These are phyloP conservation scores for Varecia variegata DNA, from an alignment of 2,797 vertebrate genomes.

Conservation along the genomic window DNA sequence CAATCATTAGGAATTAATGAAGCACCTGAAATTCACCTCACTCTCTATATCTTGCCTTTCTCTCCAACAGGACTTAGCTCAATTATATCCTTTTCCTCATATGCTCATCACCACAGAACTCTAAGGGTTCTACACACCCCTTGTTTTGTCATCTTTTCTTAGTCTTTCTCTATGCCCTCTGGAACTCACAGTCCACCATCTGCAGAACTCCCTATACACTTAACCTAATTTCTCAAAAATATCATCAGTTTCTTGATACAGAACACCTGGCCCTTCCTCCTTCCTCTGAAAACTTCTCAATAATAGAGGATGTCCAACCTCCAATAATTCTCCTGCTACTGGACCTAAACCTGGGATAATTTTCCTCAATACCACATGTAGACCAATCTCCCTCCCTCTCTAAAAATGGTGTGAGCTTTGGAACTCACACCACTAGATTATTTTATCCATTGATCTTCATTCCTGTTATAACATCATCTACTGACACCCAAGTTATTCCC, in stretches of 20 bases:
- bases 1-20: background rate
- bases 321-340: background rate
- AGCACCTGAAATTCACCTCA: background rate
- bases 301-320: background rate
- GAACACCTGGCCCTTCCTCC: accelerated
- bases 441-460: background rate
- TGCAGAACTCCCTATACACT: background rate
- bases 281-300: background rate
- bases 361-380: background rate
- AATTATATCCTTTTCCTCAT: background rate
- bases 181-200: background rate
- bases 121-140: background rate
- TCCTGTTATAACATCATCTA: background rate
- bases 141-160: background rate
- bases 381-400: background rate
- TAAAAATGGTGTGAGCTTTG: background rate
- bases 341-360: background rate
- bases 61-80: background rate
- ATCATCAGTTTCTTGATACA: background rate
- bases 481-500: background rate
- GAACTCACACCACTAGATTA: background rate
- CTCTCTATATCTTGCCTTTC: background rate
- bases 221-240: background rate
- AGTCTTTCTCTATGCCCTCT: background rate
- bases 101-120: background rate